Evolutionary conservation across 2,888 invertebrate species (phyloP), one percentile per base, ranked within the genome.

Genomic region (Linnaemya tessellans): DNA sequence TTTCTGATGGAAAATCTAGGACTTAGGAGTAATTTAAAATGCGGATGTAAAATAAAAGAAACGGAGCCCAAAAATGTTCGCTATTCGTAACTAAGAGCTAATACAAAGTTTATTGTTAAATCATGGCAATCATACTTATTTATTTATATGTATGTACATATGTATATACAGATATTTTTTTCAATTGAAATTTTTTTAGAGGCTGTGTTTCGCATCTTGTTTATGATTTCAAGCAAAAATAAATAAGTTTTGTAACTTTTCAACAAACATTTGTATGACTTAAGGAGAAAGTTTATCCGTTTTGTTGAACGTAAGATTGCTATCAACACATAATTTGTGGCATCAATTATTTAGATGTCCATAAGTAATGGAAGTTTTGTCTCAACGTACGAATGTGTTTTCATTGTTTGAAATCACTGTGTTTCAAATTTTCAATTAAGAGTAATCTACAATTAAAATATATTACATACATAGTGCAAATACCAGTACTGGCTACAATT

Each of bases 261-360:
- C 18, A 49, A 49, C 25, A 46, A 68, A 18, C 18, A 43, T 58
- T 58, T 41, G 46, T 60, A 60, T 67, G 41, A 67, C 60, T 80
- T 60, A 51, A 74, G 60, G 80, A 80, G 74, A 80, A 80, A 80
- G 80, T 80, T 54, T 43, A 11, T 38, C 35, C 30, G 58, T 60
- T 58, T 65, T 46, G 56, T 73, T 64, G 46, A 62, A 62, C 51
- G 49, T 54, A 65, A 64, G 46, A 41, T 49, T 38, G 71, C 5
- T 54, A 80, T 60, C 51, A 74, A 60, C 60, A 74, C 60, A n/a
- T 67, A 62, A 67, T 67, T 60, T 80, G 67, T 60, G 65, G 60
- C 58, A 73, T 73, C 74, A 67, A 67, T 74, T 73, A 60, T 73
- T 80, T 65, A 65, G 56, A 65, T 73, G 73, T 18, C 49, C 25